Evolutionary conservation across 2,888 invertebrate genomes (phyloP).

Genomic region (Cheilosia urbana): DNA sequence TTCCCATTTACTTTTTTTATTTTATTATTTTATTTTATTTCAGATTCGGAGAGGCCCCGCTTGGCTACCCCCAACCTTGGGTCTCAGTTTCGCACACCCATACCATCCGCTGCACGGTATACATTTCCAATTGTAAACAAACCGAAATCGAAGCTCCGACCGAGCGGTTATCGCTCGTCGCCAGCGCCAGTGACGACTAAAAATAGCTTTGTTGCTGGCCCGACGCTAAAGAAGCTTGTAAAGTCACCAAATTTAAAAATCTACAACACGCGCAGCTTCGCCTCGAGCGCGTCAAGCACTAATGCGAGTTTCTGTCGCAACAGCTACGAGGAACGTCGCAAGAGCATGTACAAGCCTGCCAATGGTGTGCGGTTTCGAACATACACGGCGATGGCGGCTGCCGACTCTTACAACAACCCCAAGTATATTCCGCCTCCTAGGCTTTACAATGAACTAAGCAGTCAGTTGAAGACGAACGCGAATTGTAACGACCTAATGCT

Average conservation of each 20-base stretch:
- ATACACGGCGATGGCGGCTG: not conserved
- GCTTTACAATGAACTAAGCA: slow-evolving; percentile 5
- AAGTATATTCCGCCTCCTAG: slow-evolving; percentile 25
- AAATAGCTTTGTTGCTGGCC: slow-evolving; percentile 7
- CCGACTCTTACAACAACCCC: not conserved
- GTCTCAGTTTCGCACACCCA: not conserved
- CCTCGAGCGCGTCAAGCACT: slow-evolving; percentile 77
- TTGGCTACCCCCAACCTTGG: not conserved
- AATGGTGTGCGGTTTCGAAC: not conserved
- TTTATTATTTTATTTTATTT: not conserved
- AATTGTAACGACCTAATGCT: slow-evolving; percentile 53
- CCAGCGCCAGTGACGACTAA: not conserved
- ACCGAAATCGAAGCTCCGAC: slow-evolving; percentile 17
- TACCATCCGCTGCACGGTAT: not conserved
- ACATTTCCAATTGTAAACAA: slow-evolving; percentile 1
- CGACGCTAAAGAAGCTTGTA: slow-evolving; percentile 63
- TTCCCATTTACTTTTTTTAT: too few relatives aligned
- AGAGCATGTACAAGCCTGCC: slow-evolving; percentile 32
- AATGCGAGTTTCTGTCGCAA: slow-evolving; percentile 76
- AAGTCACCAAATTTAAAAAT: slow-evolving; percentile 77
- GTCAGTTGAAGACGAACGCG: not conserved
- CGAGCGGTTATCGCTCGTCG: slow-evolving; percentile 2
- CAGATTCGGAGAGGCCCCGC: slow-evolving; percentile 18
- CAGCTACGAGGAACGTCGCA: slow-evolving; percentile 73
- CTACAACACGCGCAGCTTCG: slow-evolving; percentile 76